phyloP scores from a whole-genome alignment of 23 tunicate species.

The Halocynthia roretzi region DNA sequence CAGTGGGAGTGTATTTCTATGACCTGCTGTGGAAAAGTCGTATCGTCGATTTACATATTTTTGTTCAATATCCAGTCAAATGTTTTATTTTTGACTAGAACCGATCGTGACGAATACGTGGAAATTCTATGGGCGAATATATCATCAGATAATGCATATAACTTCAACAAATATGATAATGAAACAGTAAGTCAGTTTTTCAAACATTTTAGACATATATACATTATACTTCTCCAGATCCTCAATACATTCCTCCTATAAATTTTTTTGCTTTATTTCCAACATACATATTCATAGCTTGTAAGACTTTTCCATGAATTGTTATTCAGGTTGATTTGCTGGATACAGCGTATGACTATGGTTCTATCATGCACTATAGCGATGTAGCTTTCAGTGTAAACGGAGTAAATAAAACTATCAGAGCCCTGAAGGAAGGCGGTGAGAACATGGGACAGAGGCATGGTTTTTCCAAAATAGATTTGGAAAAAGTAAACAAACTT shows the following conservation, averaged over 20 bases:
- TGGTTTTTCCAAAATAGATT: constrained; percentile 46
- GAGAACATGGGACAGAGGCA: constrained; percentile 66
- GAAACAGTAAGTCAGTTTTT: not conserved
- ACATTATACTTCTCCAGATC: no score
- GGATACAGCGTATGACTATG: constrained; percentile 62
- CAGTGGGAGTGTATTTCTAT: no score
- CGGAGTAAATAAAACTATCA: constrained; percentile 62
- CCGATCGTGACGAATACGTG: constrained; percentile 78
- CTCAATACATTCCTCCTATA: no score
- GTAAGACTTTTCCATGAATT: not conserved
- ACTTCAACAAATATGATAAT: constrained; percentile 60
- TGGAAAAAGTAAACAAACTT: constrained; percentile 42
- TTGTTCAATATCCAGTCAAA: not conserved
- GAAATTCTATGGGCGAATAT: constrained; percentile 74
- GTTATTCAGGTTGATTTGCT: constrained; percentile 9
- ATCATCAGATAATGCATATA: constrained; percentile 55
- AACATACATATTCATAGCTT: no score
- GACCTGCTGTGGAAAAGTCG: not conserved
- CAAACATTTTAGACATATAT: not conserved
- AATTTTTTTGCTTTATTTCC: not conserved
- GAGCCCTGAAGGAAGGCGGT: constrained; percentile 32
- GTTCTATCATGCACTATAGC: constrained; percentile 68
- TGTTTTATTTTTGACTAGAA: constrained; percentile 20
- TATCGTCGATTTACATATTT: not conserved
- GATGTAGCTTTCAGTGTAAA: constrained; percentile 52